Conservation (phyloP, 2,113 vertebrate genomes). For the Pan troglodytes region NHGRI_mPanTro3-v2.1_pri NC_072418.2:5976501-5977000, state of each 20-base stretch:
- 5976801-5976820: not conserved
- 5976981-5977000: not conserved
- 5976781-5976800: not conserved
- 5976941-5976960: not conserved
- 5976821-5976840: not conserved
- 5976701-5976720: not conserved
- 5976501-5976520: conserved; percentile 77
- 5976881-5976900: too few relatives aligned
- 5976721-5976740: not conserved
- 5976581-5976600: not conserved
- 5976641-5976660: not conserved
- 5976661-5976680: not conserved
- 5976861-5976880: not conserved
- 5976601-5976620: conserved; percentile 19
- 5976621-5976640: not conserved
- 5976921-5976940: not conserved
- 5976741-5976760: not conserved
- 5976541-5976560: conserved; percentile 81
- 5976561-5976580: conserved; percentile 18
- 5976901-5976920: not conserved
- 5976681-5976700: not conserved
- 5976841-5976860: not conserved
- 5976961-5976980: not conserved
- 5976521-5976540: conserved; percentile 87
- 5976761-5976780: not conserved